Base-by-base conservation (phyloP, 2,113 vertebrate genomes). In the Eudyptes chrysolophus region DNA sequence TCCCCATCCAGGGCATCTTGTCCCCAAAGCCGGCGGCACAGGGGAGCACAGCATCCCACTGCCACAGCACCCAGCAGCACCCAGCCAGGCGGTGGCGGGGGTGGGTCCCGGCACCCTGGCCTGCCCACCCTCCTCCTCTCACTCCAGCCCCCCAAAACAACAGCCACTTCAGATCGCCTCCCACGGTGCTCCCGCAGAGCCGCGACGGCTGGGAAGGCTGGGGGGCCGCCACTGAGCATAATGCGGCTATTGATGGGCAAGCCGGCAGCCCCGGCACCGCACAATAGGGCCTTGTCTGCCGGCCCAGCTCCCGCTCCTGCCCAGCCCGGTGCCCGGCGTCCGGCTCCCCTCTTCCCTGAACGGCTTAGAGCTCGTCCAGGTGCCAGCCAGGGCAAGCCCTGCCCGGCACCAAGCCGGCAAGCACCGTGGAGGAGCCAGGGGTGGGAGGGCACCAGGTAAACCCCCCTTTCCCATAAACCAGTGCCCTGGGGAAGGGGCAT, bases 241-340 rank as follows among this genome's bases (percentile, higher is more conserved):
- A 97, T 94, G 87, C 60, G 7, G 62, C 97, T 52, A 95, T 97
- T 96, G 96, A 97, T 1, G 29, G 84, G 55, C 13, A 13, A 71
- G 81, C 52, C 38, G 40, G 69, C 49, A 10, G 87, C n/a, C 82
- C 46, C 62, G 6, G 71, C 12, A 3, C 16, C 48, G 90, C 94
- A 97, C 96, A 97, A 97, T 85, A 74, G 95, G 60, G 89, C 96
- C 96, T 97, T 97, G 96, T 97, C 66, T 89, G 85, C 82, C 48
- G 38, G 90, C 85, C 74, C 87, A 1, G 75, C 85, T 95, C 92
- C 82, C 4, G 1, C 87, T 95, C 18, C 79, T 89, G 87, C 92
- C 84, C 86, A 88, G 74, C 61, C 46, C 60, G 1, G 27, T 84
- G 92, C 87, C 94, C 76, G 10, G 27, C 30, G 2, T 64, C 4